Base-by-base conservation (phyloP, 2,113 vertebrate species). In the Ursus arctos region DNA sequence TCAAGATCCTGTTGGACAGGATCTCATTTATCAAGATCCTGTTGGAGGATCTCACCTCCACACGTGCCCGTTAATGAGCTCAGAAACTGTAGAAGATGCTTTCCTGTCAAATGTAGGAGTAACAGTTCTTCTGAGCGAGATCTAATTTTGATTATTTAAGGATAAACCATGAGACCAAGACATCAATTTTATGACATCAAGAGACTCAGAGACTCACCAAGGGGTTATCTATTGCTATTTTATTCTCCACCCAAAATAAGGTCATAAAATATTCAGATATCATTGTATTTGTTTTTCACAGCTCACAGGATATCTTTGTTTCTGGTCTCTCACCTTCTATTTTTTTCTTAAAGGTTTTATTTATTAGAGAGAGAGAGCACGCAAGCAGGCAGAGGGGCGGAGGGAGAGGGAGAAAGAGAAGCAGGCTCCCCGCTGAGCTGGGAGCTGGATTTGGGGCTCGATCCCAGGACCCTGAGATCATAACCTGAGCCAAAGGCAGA, bases 131-230 rank as follows among this genome's bases (percentile, higher is more conserved):
- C 65, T 80, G 77, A 47, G n/a, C 67, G 67, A 67, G 59, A 67
- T 47, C 8, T 65, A 83, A 61, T 67, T 90, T 85, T 90, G 47
- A 79, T 74, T 85, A 89, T 89, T 74, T 61, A 95, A 96, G 85
- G 83, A 59, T 65, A 89, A 92, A 85, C 31, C 26, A 33, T 92
- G 33, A n/a, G 26, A 51, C 61, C 40, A 92, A 94, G 72, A 85
- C 18, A 85, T 43, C 51, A n/a, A 55, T 74, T 43, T 88, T 51
- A 88, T 84, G 40, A 65, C 18, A 59, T 65, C 43, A 80, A 55
- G 40, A 90, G 36, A 89, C 47, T 81, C 83, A 89, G 53, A 95
- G 40, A 79, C 24, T 61, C 40, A 71, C 3, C 49, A 49, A 86
- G 12, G 67, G 36, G 65, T 72, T 33, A 59, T 65, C 14, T 49